phyloP scores from a whole-genome alignment of 1,140 invertebrate genomes.

The Maniola jurtina region DNA sequence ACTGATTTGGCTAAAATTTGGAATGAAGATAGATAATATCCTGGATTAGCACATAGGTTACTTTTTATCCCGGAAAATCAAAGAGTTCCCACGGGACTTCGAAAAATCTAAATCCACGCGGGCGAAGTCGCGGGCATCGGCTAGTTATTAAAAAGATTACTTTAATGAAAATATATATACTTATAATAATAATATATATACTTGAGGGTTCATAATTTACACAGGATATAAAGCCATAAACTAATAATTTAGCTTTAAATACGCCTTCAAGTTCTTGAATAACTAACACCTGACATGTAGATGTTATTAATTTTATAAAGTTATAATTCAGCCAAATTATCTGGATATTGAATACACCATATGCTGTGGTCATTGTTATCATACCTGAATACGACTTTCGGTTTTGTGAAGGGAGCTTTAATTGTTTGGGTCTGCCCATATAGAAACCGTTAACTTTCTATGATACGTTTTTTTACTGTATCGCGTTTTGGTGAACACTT shows the following conservation, averaged over 20 bases:
- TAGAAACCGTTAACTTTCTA: conserved; percentile 30
- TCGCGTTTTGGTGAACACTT: neutral
- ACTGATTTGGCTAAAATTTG: no score
- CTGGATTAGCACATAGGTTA: no score
- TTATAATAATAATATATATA: no score
- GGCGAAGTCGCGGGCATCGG: no score
- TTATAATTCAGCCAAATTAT: conserved; percentile 34
- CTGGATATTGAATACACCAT: conserved; percentile 43
- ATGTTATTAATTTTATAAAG: conserved; percentile 31
- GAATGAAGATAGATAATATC: no score
- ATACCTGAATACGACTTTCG: conserved; percentile 20
- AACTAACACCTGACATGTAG: conserved; percentile 26
- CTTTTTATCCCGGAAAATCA: no score
- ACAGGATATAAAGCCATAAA: no score
- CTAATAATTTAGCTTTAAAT: neutral
- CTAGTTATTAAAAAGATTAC: no score
- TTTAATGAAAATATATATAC: no score
- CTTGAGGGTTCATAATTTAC: no score
- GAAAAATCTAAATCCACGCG: no score
- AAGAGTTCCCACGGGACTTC: no score
- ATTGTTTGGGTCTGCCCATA: conserved; percentile 17
- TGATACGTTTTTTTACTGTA: conserved; percentile 22
- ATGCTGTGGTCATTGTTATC: conserved; percentile 42
- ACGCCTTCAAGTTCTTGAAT: neutral
- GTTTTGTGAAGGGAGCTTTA: conserved; percentile 15